Evolutionary conservation across 2,113 vertebrate species (phyloP).

Genomic region (Apteryx owenii): DNA sequence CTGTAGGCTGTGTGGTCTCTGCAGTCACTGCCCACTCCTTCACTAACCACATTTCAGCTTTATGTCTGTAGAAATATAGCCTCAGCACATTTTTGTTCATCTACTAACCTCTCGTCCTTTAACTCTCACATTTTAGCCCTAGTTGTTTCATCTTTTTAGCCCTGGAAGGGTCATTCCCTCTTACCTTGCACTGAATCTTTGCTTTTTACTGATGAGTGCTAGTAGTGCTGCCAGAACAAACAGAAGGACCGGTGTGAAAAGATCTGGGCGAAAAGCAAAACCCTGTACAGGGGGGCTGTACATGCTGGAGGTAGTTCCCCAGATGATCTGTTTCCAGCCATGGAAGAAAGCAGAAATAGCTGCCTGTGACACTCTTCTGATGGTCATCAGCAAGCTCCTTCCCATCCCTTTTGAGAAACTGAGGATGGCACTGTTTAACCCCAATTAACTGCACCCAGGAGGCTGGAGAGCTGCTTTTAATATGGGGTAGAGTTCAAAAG

Average conservation of each 20-base stretch:
- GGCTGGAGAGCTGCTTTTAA: background rate
- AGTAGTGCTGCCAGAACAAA: background rate
- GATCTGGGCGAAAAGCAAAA: background rate
- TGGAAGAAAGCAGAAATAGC: background rate
- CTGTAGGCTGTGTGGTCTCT: background rate
- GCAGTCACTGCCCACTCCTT: background rate
- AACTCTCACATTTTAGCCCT: background rate
- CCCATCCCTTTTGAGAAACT: background rate
- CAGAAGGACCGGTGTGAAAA: too few species aligned
- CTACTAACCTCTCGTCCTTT: background rate
- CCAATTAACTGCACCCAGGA: background rate
- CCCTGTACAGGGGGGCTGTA: too few species aligned
- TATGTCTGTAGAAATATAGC: background rate
- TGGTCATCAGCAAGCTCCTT: background rate
- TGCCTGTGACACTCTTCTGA: background rate
- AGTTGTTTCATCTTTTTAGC: background rate
- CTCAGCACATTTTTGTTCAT: background rate
- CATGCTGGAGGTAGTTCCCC: background rate
- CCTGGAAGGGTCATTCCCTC: background rate
- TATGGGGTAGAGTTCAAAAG: accelerated
- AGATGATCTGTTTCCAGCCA: background rate
- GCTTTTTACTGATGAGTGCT: background rate
- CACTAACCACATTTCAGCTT: background rate
- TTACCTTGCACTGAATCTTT: background rate
- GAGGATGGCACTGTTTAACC: background rate